Conservation (phyloP, 2,888 invertebrate genomes). For the Dryocosmus kuriphilus region DNA sequence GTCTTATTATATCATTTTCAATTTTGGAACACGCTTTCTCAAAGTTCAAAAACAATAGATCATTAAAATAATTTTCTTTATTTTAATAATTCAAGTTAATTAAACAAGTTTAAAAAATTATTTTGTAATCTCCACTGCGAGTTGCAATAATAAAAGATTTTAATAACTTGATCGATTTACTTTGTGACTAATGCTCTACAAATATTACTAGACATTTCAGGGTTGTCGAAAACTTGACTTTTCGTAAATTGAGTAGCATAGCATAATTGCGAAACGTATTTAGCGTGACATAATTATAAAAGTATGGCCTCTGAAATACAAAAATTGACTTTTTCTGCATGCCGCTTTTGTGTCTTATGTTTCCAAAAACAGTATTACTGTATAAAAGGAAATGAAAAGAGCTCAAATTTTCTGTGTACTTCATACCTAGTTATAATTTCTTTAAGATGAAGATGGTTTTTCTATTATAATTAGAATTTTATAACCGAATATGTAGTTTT, state of each 20-base stretch:
- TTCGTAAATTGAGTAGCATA: not conserved
- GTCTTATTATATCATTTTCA: not conserved
- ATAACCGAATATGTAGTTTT: conserved; percentile 27
- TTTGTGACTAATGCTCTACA: not conserved
- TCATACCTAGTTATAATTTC: conserved; percentile 4
- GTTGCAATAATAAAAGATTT: not conserved
- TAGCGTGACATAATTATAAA: conserved; percentile 1
- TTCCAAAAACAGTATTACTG: conserved; percentile 11
- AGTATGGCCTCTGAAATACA: not conserved
- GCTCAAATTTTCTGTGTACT: conserved; percentile 25
- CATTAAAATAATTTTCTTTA: not conserved
- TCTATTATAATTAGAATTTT: conserved; percentile 19
- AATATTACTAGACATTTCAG: not conserved
- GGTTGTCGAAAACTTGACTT: not conserved
- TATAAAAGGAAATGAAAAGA: conserved; percentile 8
- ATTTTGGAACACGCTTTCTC: not conserved
- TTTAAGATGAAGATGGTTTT: not conserved
- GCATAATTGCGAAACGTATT: conserved; percentile 12
- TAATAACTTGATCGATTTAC: not conserved
- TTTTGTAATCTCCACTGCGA: not conserved
- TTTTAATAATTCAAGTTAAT: not conserved
- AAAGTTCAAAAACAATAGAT: not conserved
- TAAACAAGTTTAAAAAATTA: not conserved
- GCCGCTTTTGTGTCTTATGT: conserved; percentile 30
- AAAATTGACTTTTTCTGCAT: conserved; percentile 14